Evolutionary conservation across 2,113 vertebrate species (phyloP).

Genomic region (Podarcis cretensis): DNA sequence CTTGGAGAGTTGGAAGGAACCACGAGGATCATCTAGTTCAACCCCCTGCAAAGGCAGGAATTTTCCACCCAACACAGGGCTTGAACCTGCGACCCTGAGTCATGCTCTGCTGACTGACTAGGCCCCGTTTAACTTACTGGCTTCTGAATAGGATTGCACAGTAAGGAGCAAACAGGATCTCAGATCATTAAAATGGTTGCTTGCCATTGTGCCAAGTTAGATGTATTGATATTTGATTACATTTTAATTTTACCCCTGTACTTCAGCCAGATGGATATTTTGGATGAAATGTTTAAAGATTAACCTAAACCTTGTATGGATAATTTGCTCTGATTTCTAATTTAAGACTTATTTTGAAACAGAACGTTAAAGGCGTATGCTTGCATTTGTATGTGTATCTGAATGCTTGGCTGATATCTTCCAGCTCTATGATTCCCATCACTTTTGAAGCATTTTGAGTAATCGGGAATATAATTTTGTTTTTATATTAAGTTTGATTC

Average conservation of each 20-base stretch:
- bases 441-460: background rate
- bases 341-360: background rate
- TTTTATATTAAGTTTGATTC: constrained; percentile 3
- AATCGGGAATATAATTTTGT: background rate
- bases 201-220: background rate
- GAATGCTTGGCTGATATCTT: background rate
- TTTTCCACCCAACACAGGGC: no score
- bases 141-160: no score
- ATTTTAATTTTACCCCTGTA: background rate
- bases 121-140: no score
- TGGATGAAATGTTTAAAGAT: background rate
- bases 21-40: no score
- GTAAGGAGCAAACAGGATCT: background rate
- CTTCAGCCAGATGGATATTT: background rate
- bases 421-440: background rate
- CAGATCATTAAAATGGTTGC: background rate
- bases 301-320: background rate
- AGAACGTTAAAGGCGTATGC: background rate
- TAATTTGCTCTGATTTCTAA: background rate
- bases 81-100: no score
- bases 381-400: background rate
- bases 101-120: no score
- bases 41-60: no score
- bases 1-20: no score
- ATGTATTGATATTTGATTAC: background rate